Percentiles rank a stretch among this genome's conserved stretches.
Conservation (phyloP, 2,797 vertebrate genomes). For the Sebastes diaconus region DNA sequence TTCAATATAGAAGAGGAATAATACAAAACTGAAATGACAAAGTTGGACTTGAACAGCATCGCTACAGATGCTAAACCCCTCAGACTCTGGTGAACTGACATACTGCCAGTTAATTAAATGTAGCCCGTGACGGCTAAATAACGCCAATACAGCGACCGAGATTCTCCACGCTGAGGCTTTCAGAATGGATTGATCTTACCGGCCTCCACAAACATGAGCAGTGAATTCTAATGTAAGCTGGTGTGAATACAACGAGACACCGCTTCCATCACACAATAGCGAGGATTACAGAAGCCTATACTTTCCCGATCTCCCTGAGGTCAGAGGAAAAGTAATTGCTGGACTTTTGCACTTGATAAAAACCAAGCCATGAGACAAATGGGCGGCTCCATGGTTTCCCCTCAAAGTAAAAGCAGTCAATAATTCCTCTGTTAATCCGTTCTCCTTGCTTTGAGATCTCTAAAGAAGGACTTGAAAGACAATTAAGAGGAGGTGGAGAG, state of each 20-base stretch:
- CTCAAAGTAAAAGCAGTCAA: constrained; percentile 64
- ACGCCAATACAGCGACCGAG: neutral
- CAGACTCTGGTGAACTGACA: constrained; percentile 27
- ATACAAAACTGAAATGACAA: constrained; percentile 14
- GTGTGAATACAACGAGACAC: constrained; percentile 38
- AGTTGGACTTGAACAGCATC: constrained; percentile 20
- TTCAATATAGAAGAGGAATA: constrained; percentile 26
- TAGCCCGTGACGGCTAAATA: constrained; percentile 16
- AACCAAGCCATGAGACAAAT: constrained; percentile 56
- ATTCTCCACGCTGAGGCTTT: constrained; percentile 1
- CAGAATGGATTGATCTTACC: constrained; percentile 36
- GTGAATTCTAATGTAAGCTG: constrained; percentile 45
- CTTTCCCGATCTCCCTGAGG: constrained; percentile 50
- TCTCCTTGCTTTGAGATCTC: constrained; percentile 51
- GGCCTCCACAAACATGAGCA: constrained; percentile 37
- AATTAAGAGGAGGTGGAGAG: constrained; percentile 53
- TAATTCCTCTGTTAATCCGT: constrained; percentile 71
- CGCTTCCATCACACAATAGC: constrained; percentile 41
- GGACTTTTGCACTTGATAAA: constrained; percentile 66
- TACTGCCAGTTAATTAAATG: constrained; percentile 51
- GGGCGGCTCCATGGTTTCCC: constrained; percentile 9
- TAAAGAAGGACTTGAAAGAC: constrained; percentile 64
- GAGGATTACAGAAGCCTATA: constrained; percentile 53
- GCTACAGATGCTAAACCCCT: constrained; percentile 40
- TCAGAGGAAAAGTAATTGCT: constrained; percentile 59